Base-by-base conservation (phyloP, 37 sponge, comb jelly and placozoan genomes). In the Haliclona indistincta region DNA sequence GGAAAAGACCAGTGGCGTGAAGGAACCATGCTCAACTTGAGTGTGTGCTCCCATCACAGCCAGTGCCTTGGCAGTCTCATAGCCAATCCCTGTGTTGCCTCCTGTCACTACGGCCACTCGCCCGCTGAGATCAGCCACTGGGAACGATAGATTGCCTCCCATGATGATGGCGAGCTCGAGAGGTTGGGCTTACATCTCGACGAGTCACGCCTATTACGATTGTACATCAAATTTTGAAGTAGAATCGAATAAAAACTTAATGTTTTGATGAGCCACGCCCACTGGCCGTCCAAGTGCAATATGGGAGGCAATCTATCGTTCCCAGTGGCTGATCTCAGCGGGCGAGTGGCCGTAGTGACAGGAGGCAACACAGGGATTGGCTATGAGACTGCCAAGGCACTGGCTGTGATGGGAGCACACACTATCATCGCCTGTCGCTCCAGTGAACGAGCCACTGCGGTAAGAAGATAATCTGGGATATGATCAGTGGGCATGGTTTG, bases 281-380 rank as follows among this genome's bases (percentile, higher is more conserved):
- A 47, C 49, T 47, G 49, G 13, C 8, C 13, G 8, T 61, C 11
- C 8, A 17, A 17, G 63, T 8, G 8, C 8, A 17, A 10, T 67
- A 85, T 85, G 86, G 91, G 91, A 8, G 70, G 38, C 30, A 73
- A 66, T 13, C 44, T 81, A 34, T 67, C 74, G 28, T 76, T 76
- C 37, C 86, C 91, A 28, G 63, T 68, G 23, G 86, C 81, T 3
- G 91, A 90, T 37, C 77, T 84, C 38, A 66, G 64, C 17, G 82
- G 82, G 33, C 80, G 56, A 44, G 91, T 90, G 30, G 91, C 82
- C 34, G 56, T 90, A 6, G 91, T 90, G 52, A 90, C 91, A 36
- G 91, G 91, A 34, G 86, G 91, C 20, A 90, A 90, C 66, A 75
- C 86, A 65, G 91, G 91, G 8, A 90, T 90, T 42, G 91, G 91